Evolutionary conservation across 2,797 vertebrate species (phyloP).

Genomic region (Xiphorhynchus erythropygius): DNA sequence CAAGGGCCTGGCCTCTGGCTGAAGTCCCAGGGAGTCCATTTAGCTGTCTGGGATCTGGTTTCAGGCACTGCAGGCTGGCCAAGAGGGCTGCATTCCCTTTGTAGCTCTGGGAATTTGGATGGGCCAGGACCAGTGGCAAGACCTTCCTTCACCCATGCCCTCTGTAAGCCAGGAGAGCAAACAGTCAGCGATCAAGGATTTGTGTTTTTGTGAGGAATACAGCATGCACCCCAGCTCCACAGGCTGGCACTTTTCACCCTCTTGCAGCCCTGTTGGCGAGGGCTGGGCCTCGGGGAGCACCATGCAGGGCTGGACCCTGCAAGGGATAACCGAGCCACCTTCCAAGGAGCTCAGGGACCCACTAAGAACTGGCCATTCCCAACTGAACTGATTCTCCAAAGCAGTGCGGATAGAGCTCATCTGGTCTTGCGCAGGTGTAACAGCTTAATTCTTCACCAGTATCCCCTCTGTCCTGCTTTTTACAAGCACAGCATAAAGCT

Average conservation of each 20-base stretch:
- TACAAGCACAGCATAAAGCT: neutral
- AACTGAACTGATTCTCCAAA: neutral
- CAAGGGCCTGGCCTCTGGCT: neutral
- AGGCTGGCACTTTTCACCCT: neutral
- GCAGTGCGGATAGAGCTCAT: neutral
- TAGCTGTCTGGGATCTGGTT: neutral
- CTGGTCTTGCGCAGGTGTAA: neutral
- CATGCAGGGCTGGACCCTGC: accelerated
- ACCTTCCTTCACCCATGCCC: neutral
- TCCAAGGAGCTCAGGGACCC: neutral
- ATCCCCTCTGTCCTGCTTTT: neutral
- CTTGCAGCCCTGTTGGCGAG: neutral
- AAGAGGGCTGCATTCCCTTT: neutral
- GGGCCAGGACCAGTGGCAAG: neutral
- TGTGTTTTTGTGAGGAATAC: neutral
- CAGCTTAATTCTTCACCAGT: neutral
- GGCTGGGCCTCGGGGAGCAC: neutral
- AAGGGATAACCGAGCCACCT: neutral
- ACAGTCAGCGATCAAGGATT: neutral
- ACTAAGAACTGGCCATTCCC: neutral
- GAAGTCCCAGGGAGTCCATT: neutral
- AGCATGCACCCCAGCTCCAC: neutral
- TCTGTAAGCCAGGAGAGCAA: neutral
- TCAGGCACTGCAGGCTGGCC: neutral
- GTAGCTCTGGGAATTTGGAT: neutral